Percentiles rank a stretch among this genome's conserved stretches.
Conservation (phyloP, 1,140 invertebrate genomes). For the Drosophila repletoides region DNA sequence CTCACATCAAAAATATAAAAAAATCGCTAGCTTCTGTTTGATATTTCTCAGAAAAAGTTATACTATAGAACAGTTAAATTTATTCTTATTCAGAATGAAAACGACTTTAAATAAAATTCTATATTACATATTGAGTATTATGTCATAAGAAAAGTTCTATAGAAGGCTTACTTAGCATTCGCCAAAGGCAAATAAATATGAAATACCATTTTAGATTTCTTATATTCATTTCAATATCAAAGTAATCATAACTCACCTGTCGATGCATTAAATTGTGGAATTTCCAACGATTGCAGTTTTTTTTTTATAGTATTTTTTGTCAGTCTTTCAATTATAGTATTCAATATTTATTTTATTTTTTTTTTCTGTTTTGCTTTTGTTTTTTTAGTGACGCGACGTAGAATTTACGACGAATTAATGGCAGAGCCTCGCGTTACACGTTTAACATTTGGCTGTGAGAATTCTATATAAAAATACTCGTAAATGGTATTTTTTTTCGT, state of each 20-base stretch:
- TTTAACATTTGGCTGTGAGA: constrained; percentile 34
- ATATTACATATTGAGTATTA: no score
- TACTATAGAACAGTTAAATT: no score
- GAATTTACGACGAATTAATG: constrained; percentile 56
- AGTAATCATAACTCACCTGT: constrained; percentile 54
- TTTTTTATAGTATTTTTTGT: constrained; percentile 1
- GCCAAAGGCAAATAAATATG: constrained; percentile 1
- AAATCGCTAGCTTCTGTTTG: no score
- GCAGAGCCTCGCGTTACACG: constrained; percentile 41
- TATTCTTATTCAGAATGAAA: no score
- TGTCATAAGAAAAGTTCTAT: no score
- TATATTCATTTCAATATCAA: constrained; percentile 20
- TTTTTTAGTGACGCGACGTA: constrained; percentile 37
- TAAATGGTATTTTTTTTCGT: constrained; percentile 8
- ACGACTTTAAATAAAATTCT: no score
- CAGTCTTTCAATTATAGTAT: constrained; percentile 14
- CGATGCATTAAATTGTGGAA: constrained; percentile 24
- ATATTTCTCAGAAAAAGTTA: no score
- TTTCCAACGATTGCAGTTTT: constrained; percentile 45
- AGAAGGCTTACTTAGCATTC: not conserved
- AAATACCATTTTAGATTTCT: constrained; percentile 1
- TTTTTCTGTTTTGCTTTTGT: constrained; percentile 8
- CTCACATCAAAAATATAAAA: no score
- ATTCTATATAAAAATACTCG: constrained; percentile 3
- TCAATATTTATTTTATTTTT: constrained; percentile 10